phyloP scores from a whole-genome alignment of 1,140 invertebrate species.

The Atopsyche davidsoni region DNA sequence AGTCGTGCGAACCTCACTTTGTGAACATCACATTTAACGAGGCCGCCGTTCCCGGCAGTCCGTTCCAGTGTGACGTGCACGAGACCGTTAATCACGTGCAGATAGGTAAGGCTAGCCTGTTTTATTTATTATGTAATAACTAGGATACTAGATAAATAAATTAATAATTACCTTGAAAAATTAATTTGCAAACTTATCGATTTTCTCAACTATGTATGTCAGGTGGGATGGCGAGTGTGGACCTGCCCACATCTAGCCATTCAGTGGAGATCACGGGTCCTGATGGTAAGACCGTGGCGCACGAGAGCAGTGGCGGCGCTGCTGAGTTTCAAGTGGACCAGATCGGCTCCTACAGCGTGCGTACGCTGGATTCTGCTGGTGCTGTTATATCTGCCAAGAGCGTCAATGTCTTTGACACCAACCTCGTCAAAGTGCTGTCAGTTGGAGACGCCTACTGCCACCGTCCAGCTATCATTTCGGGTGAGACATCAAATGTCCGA shows the following conservation, averaged over 20 bases:
- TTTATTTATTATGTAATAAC: background rate
- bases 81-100: constrained; percentile 64
- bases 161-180: too few species aligned
- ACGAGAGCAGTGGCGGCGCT: constrained; percentile 46
- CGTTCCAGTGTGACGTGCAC: constrained; percentile 90
- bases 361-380: constrained; percentile 39
- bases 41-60: constrained; percentile 84
- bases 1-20: constrained; percentile 82
- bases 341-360: constrained; percentile 49
- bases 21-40: constrained; percentile 97
- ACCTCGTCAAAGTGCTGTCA: constrained; percentile 70
- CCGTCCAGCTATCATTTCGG: constrained; percentile 71
- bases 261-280: constrained; percentile 53
- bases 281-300: constrained; percentile 45
- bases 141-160: too few species aligned
- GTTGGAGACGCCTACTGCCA: constrained; percentile 76
- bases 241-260: constrained; percentile 49
- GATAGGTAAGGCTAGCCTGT: constrained; percentile 45
- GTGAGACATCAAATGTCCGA: constrained; percentile 40
- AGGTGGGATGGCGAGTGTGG: constrained; percentile 50
- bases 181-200: too few species aligned
- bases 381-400: constrained; percentile 48
- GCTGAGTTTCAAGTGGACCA: constrained; percentile 49
- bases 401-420: constrained; percentile 81
- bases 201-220: too few species aligned